Evolutionary conservation across 2,888 invertebrate genomes (phyloP).

Genomic region (Balanococcus diminutus): DNA sequence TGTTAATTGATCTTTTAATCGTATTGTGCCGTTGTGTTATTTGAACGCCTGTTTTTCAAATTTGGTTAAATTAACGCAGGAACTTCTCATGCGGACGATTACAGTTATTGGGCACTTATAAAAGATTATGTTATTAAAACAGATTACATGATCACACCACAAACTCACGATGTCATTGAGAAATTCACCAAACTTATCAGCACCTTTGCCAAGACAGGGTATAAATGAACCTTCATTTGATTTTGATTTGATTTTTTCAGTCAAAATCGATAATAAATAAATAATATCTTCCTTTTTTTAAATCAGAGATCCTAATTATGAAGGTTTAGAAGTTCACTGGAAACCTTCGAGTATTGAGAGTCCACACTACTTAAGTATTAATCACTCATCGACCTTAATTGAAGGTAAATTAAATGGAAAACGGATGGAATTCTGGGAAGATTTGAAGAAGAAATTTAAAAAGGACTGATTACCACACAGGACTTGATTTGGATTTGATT

Average conservation of each 20-base stretch:
- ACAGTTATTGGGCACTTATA: background rate
- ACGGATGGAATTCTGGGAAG: constrained; percentile 4
- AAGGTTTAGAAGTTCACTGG: background rate
- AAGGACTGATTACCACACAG: too few relatives aligned
- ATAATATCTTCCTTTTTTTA: too few relatives aligned
- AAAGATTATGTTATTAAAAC: background rate
- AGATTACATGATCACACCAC: background rate
- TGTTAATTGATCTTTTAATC: background rate
- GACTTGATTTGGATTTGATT: too few relatives aligned
- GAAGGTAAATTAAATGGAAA: background rate
- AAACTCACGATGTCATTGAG: background rate
- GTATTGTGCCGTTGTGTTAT: too few relatives aligned
- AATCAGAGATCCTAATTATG: background rate
- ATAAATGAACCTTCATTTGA: too few relatives aligned
- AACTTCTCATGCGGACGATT: background rate
- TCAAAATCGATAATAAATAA: background rate
- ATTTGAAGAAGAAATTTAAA: background rate
- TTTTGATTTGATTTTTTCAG: background rate
- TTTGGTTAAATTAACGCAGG: background rate
- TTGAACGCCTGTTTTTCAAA: too few relatives aligned
- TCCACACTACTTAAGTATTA: background rate
- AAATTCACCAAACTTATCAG: background rate
- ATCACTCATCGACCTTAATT: background rate
- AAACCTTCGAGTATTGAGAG: background rate
- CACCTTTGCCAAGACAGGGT: background rate